Evolutionary conservation across 2,113 vertebrate species (phyloP).

Genomic region (Micronisus gabar): DNA sequence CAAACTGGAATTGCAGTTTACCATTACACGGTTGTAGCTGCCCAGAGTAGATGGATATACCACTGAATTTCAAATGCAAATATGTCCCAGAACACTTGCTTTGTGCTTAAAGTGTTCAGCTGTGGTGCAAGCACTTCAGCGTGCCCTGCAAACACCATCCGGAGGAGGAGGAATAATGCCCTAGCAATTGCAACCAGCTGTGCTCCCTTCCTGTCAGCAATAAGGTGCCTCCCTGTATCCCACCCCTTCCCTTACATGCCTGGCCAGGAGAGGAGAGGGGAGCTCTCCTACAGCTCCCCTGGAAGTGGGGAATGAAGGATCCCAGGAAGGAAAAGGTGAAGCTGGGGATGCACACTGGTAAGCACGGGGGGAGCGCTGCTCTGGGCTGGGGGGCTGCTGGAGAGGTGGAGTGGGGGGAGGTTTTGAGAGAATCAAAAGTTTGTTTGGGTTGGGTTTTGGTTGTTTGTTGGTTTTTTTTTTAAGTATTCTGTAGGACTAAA

Average conservation of each 20-base stretch:
- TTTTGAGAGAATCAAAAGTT: neutral
- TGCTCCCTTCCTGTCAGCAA: neutral
- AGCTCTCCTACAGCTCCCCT: neutral
- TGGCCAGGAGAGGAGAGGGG: neutral
- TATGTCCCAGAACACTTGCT: neutral
- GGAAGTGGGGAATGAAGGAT: neutral
- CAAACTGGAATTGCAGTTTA: neutral
- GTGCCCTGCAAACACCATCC: neutral
- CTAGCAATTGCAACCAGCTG: neutral
- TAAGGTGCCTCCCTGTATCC: neutral
- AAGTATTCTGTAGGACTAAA: neutral
- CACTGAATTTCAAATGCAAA: neutral
- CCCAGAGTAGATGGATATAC: neutral
- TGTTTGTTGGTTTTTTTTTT: neutral
- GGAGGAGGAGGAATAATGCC: neutral
- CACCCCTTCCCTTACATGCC: rapidly evolving
- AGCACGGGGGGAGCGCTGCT: rapidly evolving
- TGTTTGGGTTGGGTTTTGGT: neutral
- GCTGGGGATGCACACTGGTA: neutral
- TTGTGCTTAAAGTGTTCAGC: neutral
- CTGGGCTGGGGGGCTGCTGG: neutral
- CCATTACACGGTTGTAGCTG: neutral
- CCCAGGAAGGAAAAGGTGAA: neutral
- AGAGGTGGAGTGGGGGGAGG: neutral
- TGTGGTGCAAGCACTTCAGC: neutral